phyloP scores from a whole-genome alignment of 2,888 invertebrate genomes.

The Prenolepis imparis region DNA sequence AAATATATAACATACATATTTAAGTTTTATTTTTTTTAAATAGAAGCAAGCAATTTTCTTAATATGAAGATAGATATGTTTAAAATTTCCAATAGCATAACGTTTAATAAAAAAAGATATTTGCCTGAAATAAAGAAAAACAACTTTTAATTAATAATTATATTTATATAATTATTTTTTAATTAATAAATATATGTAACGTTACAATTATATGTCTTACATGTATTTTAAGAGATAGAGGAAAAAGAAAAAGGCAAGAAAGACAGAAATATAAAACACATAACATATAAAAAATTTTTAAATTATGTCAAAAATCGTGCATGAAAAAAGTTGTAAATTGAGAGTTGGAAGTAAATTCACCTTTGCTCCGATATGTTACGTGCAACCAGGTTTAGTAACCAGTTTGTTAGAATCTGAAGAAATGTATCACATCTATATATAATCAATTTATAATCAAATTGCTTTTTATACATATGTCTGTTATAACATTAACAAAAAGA shows the following conservation, averaged over 20 bases:
- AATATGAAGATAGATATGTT: neutral
- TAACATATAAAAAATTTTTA: neutral
- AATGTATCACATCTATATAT: neutral
- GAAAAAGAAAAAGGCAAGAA: neutral
- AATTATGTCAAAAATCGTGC: neutral
- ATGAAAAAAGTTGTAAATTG: neutral
- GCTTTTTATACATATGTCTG: neutral
- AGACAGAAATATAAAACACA: neutral
- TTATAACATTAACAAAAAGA: neutral
- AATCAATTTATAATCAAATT: neutral
- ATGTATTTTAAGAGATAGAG: neutral
- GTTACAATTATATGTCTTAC: neutral
- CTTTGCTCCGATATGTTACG: neutral
- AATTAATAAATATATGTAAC: neutral
- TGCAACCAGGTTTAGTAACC: neutral
- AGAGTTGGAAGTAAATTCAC: neutral
- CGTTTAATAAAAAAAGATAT: neutral
- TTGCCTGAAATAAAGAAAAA: neutral
- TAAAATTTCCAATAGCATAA: neutral
- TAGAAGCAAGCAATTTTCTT: neutral
- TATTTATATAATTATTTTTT: too few species aligned
- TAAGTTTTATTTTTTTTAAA: neutral
- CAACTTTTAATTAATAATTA: neutral
- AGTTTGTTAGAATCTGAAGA: constrained; percentile 3
- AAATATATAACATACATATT: neutral